Evolutionary conservation across 1,140 invertebrate species (phyloP), one percentile per base, ranked within the genome.

Genomic region (Eupristina koningsbergeri): DNA sequence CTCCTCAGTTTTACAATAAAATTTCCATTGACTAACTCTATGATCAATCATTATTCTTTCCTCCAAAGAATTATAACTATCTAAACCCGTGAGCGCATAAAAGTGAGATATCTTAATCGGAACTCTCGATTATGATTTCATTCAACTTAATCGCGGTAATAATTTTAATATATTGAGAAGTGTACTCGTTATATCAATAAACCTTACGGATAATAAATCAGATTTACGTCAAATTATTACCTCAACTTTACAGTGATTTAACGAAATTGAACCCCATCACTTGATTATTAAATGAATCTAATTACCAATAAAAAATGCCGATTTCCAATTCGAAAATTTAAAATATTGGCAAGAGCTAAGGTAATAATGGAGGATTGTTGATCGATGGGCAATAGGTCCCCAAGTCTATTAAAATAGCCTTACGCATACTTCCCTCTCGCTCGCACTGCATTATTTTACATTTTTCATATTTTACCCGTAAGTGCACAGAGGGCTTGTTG

Each of bases 151-250:
- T 31, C 13, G 17, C 9, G 29, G 26, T n/a, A 64, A 64, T 3
- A 1, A 13, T 63, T 29, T 63, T 64, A 31, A 34, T 45, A 64
- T 34, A 15, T 64, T 29, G 34, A 15, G 34, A 31, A 34, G 31
- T 34, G 22, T 64, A 31, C 8, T 64, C 61, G 29, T 64, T 64
- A 64, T 3, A 22, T 41, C 41, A 71, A 71, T 71, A 71, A 58
- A 58, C 53, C 11, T 64, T 64, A 34, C 29, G n/a, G 31, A 64
- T 15, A 34, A 64, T 64, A 64, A 64, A 11, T 15, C 67, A 26
- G 39, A 41, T 41, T 71, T 71, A 36, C 31, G n/a, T 77, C 26
- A 11, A 77, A 61, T 61, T 61, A 77, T 36, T 61, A 39, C 53
- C 6, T 17, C 13, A 39, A 36, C 36, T 39, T 58, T 19, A 3